Percentiles rank a stretch among this genome's conserved stretches.
Conservation (phyloP, 2,797 vertebrate species). For the Melanotaenia boesemani region DNA sequence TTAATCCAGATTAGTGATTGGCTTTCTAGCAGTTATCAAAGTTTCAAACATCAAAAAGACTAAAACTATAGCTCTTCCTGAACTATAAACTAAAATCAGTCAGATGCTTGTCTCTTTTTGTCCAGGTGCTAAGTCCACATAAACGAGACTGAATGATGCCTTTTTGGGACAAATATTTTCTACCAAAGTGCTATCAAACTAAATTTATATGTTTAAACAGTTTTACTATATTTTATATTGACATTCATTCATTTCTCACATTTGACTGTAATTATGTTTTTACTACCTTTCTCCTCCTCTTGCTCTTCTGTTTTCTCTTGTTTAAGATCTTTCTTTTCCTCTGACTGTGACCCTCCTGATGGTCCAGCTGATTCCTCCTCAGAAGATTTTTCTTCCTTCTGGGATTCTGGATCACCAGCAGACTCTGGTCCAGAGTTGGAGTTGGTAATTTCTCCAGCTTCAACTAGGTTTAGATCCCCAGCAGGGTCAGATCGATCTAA, state of each 20-base stretch:
- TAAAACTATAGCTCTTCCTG: too few relatives aligned
- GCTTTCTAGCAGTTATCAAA: too few relatives aligned
- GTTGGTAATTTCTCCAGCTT: constrained; percentile 26
- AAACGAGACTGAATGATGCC: neutral
- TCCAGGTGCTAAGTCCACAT: too few relatives aligned
- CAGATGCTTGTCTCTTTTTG: too few relatives aligned
- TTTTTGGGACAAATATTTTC: neutral
- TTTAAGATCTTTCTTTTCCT: constrained; percentile 26
- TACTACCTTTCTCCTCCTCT: constrained; percentile 55
- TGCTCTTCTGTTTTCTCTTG: constrained; percentile 34
- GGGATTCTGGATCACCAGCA: constrained; percentile 1
- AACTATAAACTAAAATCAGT: too few relatives aligned
- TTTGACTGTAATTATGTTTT: neutral
- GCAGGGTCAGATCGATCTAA: constrained; percentile 26
- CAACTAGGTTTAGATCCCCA: constrained; percentile 26
- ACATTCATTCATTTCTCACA: neutral
- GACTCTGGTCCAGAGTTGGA: constrained; percentile 6
- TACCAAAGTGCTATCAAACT: neutral
- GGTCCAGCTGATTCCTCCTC: constrained; percentile 11
- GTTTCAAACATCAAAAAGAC: too few relatives aligned
- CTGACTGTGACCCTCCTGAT: neutral
- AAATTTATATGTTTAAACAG: neutral
- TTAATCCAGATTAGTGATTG: too few relatives aligned
- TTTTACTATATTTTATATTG: neutral
- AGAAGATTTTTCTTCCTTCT: constrained; percentile 13